Evolutionary conservation across 2,113 vertebrate species (phyloP), one percentile per base, ranked within the genome.

Genomic region (Nibea coibor): DNA sequence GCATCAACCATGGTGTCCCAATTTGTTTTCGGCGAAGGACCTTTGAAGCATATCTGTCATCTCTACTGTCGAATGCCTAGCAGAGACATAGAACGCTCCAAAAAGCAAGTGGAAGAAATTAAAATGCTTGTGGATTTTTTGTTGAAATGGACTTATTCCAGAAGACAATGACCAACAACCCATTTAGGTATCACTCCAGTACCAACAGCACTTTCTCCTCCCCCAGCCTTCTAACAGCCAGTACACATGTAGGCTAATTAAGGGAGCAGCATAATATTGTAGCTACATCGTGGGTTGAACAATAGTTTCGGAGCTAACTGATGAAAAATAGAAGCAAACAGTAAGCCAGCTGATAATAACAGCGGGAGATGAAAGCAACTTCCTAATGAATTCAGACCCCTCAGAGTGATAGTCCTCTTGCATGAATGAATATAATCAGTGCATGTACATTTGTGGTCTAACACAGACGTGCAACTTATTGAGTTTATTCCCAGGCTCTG

Each of bases 341-440:
- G 10, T 56, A 35, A 61, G 61, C 26, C 58, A 42, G 68, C 48
- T 42, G 56, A 28, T 80, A 73, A 79, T 54, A n/a, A 80, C 0
- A 20, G 28, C 75, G 73, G 51, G 56, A 68, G 61, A 81, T 58
- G 54, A 57, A 87, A 86, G 66, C 72, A 65, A 53, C 50, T 48
- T 82, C 16, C 50, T 73, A 74, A 81, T 84, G 82, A 83, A 73
- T 85, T 81, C 73, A 66, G 74, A 65, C 70, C 76, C 72, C 65
- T 71, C 58, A 48, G 78, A 81, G 77, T 35, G 82, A 68, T 35
- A 59, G 65, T 59, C 28, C 77, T 73, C 65, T 12, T 76, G 57
- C 83, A 78, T 82, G 75, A 72, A 87, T 88, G 82, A 79, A 86
- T 84, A 54, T 80, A 86, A 89, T 87, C 81, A 88, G 3, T 4